Evolutionary conservation across 2,888 invertebrate species (phyloP).

Genomic region (Odontocerum albicorne): DNA sequence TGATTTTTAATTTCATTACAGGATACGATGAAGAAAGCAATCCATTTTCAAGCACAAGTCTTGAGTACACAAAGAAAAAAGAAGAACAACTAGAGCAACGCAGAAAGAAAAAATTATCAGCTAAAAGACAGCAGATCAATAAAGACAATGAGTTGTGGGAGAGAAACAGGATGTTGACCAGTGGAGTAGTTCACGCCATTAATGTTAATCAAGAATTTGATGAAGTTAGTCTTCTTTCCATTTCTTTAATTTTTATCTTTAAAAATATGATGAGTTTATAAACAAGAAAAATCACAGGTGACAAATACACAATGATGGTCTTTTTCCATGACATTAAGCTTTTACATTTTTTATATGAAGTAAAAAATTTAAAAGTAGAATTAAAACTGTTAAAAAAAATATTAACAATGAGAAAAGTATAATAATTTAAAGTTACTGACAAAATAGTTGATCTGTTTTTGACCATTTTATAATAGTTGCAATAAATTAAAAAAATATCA

Average conservation of each 20-base stretch:
- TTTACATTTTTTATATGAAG: too few relatives aligned
- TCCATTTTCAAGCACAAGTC: slow-evolving; percentile 86
- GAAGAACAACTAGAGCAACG: slow-evolving; percentile 90
- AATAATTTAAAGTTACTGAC: too few relatives aligned
- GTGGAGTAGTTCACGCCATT: slow-evolving; percentile 88
- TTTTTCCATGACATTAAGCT: too few relatives aligned
- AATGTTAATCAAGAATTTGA: slow-evolving; percentile 92
- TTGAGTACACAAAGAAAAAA: slow-evolving; percentile 90
- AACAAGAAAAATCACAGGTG: too few relatives aligned
- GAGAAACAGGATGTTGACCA: slow-evolving; percentile 94
- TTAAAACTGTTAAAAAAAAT: too few relatives aligned
- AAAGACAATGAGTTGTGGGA: slow-evolving; percentile 99
- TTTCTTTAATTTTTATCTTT: neutral
- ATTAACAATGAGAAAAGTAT: too few relatives aligned
- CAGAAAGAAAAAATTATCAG: slow-evolving; percentile 90
- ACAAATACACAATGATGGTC: too few relatives aligned
- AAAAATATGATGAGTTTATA: too few relatives aligned
- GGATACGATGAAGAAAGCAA: slow-evolving; percentile 90
- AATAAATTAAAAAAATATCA: too few relatives aligned
- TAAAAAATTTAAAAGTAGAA: too few relatives aligned
- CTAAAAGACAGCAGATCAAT: slow-evolving; percentile 95
- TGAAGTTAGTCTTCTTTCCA: slow-evolving; percentile 57
- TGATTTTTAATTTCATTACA: slow-evolving; percentile 37
- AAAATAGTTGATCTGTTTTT: too few relatives aligned
- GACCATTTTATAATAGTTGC: too few relatives aligned